Evolutionary conservation across 1,140 invertebrate species (phyloP).

Genomic region (Pararge aegeria): DNA sequence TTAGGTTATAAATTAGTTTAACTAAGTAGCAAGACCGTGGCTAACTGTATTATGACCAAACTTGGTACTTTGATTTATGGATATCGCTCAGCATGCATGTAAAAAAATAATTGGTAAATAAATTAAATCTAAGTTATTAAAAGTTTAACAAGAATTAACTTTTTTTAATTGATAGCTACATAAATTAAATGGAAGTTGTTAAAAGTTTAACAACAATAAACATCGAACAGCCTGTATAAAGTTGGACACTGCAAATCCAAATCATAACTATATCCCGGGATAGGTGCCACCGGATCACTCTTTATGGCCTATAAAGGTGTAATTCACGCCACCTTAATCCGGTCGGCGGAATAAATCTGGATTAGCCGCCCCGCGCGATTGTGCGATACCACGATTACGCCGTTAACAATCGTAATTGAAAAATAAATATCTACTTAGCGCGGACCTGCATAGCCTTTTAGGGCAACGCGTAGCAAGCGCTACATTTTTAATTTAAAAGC

Average conservation of each 20-base stretch:
- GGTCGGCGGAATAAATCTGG: slow-evolving; percentile 73
- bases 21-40: too few species aligned
- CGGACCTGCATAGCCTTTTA: background rate
- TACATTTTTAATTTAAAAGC: background rate
- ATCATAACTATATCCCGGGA: slow-evolving; percentile 67
- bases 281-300: slow-evolving; percentile 74
- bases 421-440: slow-evolving; percentile 52
- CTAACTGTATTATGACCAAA: too few species aligned
- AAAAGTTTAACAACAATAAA: too few species aligned
- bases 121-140: too few species aligned
- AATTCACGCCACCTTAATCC: slow-evolving; percentile 78
- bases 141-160: too few species aligned
- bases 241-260: slow-evolving; percentile 43
- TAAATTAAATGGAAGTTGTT: too few species aligned
- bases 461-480: background rate
- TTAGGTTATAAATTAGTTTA: too few species aligned
- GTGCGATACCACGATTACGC: slow-evolving; percentile 71
- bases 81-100: too few species aligned
- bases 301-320: slow-evolving; percentile 79
- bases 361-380: slow-evolving; percentile 70
- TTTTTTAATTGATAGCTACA: too few species aligned
- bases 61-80: too few species aligned
- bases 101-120: too few species aligned
- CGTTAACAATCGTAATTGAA: slow-evolving; percentile 78
- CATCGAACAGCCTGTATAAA: slow-evolving; percentile 27